Evolutionary conservation across 2,113 vertebrate species (phyloP), one percentile per base, ranked within the genome.

Genomic region (Etheostoma cragini): DNA sequence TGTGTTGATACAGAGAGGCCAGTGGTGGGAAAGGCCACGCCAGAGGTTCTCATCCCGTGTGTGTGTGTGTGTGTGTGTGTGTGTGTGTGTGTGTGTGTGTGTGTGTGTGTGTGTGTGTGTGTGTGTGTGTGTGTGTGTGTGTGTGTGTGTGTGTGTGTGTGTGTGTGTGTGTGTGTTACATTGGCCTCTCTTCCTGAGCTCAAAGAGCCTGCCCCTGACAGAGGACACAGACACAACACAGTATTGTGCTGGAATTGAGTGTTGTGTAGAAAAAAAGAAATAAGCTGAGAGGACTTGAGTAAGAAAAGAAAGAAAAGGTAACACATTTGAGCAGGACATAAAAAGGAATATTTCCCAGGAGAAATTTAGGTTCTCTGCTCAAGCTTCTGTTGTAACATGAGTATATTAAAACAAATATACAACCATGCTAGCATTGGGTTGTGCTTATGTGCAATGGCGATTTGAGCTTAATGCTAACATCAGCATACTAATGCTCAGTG

Each of bases 11-110:
- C 62, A 88, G 88, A 68, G 80, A 64, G 89, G 87, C 72, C 88
- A 90, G 89, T n/a, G 91, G 93, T 94, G 93, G 93, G 93, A 94
- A 94, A 93, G 91, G 87, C 88, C 87, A 87, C 42, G 63, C 84
- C 86, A 88, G 86, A 88, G 88, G 90, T 94, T 94, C 92, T 94
- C 93, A 94, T 91, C 88, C 65, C 3, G 22, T 83, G 74, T 82
- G 78, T 76, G 60, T 68, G 24, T 77, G 78, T 68, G 47, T 69
- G 52, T 53, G 75, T 65, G 56, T 68, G 75, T 62, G 73, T 73
- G 26, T 26, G 26, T 26, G 26, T 26, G 26, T 26, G 26, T 26
- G 26, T 26, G 26, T 26, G 26, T 26, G 26, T 26, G 26, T 26
- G 26, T 26, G 26, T 26, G 26, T 26, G 26, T 26, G 26, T 26